These are phyloP conservation scores for Clarias pachynema DNA, from an alignment of 2,797 vertebrate genomes.

Conservation along the genomic window DNA sequence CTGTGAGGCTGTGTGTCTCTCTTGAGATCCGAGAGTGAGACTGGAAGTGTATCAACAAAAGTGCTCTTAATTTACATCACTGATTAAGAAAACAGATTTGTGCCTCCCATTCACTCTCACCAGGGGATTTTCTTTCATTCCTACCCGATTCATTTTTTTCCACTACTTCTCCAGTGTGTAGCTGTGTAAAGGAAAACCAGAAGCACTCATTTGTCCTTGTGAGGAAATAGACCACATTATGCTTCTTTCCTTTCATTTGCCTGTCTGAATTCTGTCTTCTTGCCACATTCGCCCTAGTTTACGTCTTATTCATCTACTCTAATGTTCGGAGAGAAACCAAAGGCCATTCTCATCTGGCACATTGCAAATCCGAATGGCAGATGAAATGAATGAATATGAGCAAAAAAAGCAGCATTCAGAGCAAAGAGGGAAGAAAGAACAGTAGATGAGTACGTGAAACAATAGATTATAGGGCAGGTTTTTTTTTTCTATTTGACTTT, in stretches of 20 bases:
- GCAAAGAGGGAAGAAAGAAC: not conserved
- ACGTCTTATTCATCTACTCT: conserved; percentile 1
- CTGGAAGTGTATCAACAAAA: conserved; percentile 19
- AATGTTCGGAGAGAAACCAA: conserved; percentile 16
- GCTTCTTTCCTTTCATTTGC: conserved; percentile 14
- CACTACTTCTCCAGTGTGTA: not conserved
- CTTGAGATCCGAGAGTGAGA: not conserved
- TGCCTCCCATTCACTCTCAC: not conserved
- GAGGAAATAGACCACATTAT: conserved; percentile 14
- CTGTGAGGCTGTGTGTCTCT: not conserved
- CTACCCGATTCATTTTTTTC: not conserved
- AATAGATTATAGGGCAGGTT: conserved; percentile 12
- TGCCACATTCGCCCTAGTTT: conserved; percentile 1
- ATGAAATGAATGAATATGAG: not conserved
- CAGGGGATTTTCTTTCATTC: not conserved
- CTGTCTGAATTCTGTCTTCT: conserved; percentile 13
- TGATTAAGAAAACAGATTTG: conserved; percentile 11
- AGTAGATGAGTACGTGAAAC: conserved; percentile 35
- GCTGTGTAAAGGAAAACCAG: not conserved
- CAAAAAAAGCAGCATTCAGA: not conserved
- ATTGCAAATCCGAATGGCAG: not conserved
- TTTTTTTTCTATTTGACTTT: not conserved
- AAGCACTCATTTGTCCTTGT: not conserved
- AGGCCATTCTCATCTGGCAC: not conserved
- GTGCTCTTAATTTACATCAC: not conserved